A percentile compares a stretch with the other conserved stretches of the same genome.
These are phyloP conservation scores for Pollenia angustigena DNA, from an alignment of 2,888 invertebrate species.

Conservation along the genomic window DNA sequence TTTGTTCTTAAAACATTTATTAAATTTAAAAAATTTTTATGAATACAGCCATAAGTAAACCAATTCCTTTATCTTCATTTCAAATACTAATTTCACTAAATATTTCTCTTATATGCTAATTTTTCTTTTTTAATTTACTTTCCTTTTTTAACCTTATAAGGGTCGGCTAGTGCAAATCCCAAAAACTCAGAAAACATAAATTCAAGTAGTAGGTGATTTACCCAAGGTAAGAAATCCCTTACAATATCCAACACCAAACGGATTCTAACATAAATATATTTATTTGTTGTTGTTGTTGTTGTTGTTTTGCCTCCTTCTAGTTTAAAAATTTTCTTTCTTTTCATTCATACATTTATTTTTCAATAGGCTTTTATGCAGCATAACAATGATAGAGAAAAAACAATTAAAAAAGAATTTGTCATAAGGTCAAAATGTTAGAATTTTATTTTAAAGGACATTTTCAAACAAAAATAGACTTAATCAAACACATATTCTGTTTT, in stretches of 20 bases:
- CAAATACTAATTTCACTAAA: no score
- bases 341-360: background rate
- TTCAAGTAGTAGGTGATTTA: background rate
- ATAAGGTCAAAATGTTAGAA: constrained; percentile 39
- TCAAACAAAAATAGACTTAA: background rate
- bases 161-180: background rate
- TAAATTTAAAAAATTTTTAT: no score
- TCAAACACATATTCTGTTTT: background rate
- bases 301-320: background rate
- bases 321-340: background rate
- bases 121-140: no score
- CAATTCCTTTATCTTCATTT: no score
- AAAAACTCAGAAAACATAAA: background rate
- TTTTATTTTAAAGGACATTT: constrained; percentile 2
- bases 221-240: background rate
- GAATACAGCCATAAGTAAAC: no score
- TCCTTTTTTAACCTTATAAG: no score
- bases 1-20: no score
- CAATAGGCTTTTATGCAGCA: background rate
- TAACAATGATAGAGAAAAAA: constrained; percentile 5
- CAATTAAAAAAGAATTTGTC: constrained; percentile 45
- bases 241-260: background rate
- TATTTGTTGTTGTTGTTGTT: background rate
- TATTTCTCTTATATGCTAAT: no score
- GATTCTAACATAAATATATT: background rate